A percentile compares a stretch with the other conserved stretches of the same genome.
These are phyloP conservation scores for Tetramorium parvispinum DNA, from an alignment of 1,140 invertebrate species.

Conservation along the genomic window DNA sequence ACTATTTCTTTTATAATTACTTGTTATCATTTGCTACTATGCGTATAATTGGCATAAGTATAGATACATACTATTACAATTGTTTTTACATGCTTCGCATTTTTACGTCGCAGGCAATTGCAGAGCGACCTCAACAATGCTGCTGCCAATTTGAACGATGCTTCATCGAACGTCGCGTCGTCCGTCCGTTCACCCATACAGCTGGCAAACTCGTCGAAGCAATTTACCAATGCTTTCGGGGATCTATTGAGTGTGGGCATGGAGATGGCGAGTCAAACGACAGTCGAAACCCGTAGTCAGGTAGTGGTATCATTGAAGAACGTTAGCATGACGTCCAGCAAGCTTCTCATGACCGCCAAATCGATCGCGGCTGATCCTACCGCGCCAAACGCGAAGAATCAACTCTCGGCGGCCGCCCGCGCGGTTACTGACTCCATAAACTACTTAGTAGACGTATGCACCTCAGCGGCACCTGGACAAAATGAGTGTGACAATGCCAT, in stretches of 20 bases:
- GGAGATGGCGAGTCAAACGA: conserved; percentile 93
- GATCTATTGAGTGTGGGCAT: conserved; percentile 91
- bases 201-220: conserved; percentile 90
- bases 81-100: not conserved
- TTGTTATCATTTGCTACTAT: conserved; percentile 23
- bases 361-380: conserved; percentile 95
- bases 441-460: conserved; percentile 92
- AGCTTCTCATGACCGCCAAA: conserved; percentile 95
- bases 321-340: conserved; percentile 95
- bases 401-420: conserved; percentile 93
- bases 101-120: conserved; percentile 87
- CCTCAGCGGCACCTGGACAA: conserved; percentile 92
- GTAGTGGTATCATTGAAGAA: conserved; percentile 95
- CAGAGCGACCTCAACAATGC: conserved; percentile 94
- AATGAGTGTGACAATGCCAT: conserved; percentile 99
- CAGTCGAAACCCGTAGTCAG: conserved; percentile 88
- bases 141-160: conserved; percentile 93
- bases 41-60: not conserved
- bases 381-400: conserved; percentile 96
- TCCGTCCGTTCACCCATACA: conserved; percentile 89
- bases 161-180: conserved; percentile 92
- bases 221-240: conserved; percentile 93
- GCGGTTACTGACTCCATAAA: conserved; percentile 97
- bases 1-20: not conserved
- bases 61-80: conserved; percentile 16